Base-by-base conservation (phyloP, 2,888 invertebrate species). In the Chironomus riparius region DNA sequence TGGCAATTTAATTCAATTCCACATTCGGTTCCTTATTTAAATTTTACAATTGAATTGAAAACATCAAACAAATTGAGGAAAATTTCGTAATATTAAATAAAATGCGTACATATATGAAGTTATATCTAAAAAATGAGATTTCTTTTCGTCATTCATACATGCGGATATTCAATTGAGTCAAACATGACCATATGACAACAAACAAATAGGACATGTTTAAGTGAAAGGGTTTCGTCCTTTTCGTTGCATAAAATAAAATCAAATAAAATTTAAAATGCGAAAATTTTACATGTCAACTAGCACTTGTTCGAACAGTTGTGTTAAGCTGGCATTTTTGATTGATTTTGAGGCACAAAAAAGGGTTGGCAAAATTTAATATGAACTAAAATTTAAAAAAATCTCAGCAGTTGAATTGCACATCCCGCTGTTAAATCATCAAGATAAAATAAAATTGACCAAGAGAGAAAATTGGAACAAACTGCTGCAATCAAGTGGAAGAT, bases 101-200 rank as follows among this genome's bases (percentile, higher is more conserved):
- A n/a, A 15, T 56, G n/a, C 15, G 56, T 5, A 56, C 15, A 15
- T 38, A 38, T 38, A 38, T 38, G 38, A 38, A 38, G 38, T 10
- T 38, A 24, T 24, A 38, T 38, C 38, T 38, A 38, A 38, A 38
- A 38, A 38, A 38, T 38, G 38, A 38, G 38, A 38, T 38, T 10
- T 5, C n/a, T 50, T 50, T 62, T 62, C 62, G 10, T 65, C 65
- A 65, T 65, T 24, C 65, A 65, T 65, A 24, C 65, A 22, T 65
- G 22, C 5, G 21, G 65, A 21, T 13, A 65, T 65, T 65, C 65
- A 65, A 65, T 65, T 65, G 65, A 65, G 65, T 65, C 50, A 74
- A 73, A 74, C 74, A 74, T 74, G 74, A 74, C 74, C 74, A 74
- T 74, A 74, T 74, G 74, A 74, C 74, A 74, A 56, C 72, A 73